Base-by-base conservation (phyloP, 2,797 vertebrate species). In the Gymnocypris eckloni region DNA sequence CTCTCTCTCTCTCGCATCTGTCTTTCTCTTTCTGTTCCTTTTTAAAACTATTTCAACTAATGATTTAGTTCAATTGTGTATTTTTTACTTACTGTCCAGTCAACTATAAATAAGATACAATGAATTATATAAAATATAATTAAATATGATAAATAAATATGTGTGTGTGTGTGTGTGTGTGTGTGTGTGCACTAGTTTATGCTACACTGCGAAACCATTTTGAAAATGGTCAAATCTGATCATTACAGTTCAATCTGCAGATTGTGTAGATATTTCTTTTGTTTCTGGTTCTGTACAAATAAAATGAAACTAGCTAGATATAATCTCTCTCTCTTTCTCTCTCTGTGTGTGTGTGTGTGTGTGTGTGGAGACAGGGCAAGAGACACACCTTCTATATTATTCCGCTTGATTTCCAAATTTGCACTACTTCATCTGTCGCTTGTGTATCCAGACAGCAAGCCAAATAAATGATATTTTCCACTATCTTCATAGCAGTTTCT, bases 401-500 rank as follows among this genome's bases (percentile, higher is more conserved):
- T 41, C 39, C 11, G 1, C 72, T 66, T 67, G 28, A 28, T 77
- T 43, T 83, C 12, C 4, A 6, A 48, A 18, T 25, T n/a, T 6
- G 16, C 28, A 1, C 9, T 3, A 9, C 22, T 16, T 66, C 64
- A 15, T 66, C 64, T 33, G n/a, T 28, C 11, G 3, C 61, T 75
- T 43, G 45, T 82, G 59, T 45, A 66, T 64, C 12, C 8, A 82
- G 52, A 37, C 22, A 81, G 48, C 25, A 67, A 64, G 69, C 25
- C 20, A 16, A 45, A 76, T 10, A 71, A 72, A 43, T 37, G 0
- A 64, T 70, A 10, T 66, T 73, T 76, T 43, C 41, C 22, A 15
- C 25, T 33, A 50, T 66, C 64, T 73, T 77, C 22, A n/a, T 64
- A 52, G 28, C 41, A 43, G 72, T 70, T 86, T 80, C 54, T 43